Percentiles rank a stretch among this genome's conserved stretches.
phyloP scores from a whole-genome alignment of 2,113 vertebrate species.

The Cisticola juncidis region DNA sequence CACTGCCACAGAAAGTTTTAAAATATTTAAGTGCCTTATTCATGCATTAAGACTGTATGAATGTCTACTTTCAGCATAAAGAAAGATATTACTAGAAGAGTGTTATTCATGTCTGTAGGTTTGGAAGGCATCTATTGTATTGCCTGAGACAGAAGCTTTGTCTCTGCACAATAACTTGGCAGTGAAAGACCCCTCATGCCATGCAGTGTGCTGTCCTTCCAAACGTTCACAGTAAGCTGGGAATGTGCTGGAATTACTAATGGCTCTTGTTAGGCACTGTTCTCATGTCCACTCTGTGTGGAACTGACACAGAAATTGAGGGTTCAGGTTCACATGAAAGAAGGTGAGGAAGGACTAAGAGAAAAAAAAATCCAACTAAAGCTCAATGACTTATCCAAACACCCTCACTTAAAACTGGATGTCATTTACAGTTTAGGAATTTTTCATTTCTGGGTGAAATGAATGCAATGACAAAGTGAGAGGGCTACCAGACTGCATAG shows the following conservation, averaged over 20 bases:
- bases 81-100: background rate
- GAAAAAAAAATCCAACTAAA: background rate
- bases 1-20: background rate
- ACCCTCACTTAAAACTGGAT: background rate
- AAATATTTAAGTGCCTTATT: background rate
- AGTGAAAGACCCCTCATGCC: background rate
- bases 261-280: rapidly evolving
- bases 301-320: rapidly evolving
- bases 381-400: background rate
- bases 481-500: background rate
- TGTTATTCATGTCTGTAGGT: background rate
- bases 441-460: background rate
- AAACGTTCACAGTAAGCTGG: background rate
- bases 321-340: background rate
- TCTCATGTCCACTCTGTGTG: background rate
- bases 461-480: background rate
- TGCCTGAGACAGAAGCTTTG: background rate
- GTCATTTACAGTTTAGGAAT: background rate
- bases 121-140: background rate
- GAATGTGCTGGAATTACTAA: background rate
- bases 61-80: background rate
- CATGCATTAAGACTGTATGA: background rate
- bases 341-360: background rate
- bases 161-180: background rate
- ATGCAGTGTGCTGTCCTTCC: background rate